phyloP scores from a whole-genome alignment of 2,888 invertebrate species.

The Hypselothyrea guttata region DNA sequence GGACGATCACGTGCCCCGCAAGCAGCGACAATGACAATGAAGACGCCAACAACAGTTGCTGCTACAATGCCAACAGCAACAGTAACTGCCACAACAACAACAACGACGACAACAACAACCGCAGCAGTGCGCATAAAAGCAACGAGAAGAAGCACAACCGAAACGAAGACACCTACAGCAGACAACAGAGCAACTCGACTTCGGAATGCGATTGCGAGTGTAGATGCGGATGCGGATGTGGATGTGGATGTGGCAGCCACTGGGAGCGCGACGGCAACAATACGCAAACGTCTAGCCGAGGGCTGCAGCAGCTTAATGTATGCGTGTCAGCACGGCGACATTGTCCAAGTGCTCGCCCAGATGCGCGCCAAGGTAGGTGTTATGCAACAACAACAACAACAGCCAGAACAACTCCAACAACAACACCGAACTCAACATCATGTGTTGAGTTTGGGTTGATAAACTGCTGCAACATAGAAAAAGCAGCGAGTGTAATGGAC shows the following conservation, averaged over 20 bases:
- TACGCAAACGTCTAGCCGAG: constrained; percentile 83
- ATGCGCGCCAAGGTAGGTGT: constrained; percentile 88
- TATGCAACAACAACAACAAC: background rate
- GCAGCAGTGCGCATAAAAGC: constrained; percentile 2
- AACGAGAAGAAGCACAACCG: background rate
- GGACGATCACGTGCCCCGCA: constrained; percentile 40
- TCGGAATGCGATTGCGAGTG: constrained; percentile 23
- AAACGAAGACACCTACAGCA: constrained; percentile 13
- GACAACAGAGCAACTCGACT: background rate
- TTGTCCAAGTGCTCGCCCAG: constrained; percentile 88
- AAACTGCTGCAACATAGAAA: background rate
- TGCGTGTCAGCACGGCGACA: constrained; percentile 94
- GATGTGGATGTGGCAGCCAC: constrained; percentile 8
- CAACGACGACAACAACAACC: constrained; percentile 14
- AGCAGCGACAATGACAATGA: constrained; percentile 27
- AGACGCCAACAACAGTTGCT: constrained; percentile 18
- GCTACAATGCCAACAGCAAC: constrained; percentile 22
- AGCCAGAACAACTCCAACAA: background rate
- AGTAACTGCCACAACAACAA: constrained; percentile 19
- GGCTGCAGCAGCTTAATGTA: constrained; percentile 95
- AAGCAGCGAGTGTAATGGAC: constrained; percentile 32
- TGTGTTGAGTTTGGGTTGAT: background rate
- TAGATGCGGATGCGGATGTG: constrained; percentile 32
- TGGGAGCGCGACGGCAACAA: constrained; percentile 22
- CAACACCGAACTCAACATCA: background rate